phyloP scores from a whole-genome alignment of 2,797 vertebrate genomes.

The Sebastes itinus region DNA sequence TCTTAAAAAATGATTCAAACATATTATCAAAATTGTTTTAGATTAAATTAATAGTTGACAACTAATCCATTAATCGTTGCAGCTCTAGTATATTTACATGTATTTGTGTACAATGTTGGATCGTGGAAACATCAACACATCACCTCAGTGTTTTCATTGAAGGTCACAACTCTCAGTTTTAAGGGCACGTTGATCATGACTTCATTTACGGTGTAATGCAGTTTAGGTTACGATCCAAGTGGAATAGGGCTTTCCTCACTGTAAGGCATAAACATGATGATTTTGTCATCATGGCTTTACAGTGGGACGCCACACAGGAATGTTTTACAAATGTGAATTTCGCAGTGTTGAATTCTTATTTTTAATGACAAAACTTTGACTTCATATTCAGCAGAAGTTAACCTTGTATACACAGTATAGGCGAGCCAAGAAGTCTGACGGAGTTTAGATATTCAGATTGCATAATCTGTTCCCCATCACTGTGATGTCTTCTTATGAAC shows the following conservation, averaged over 20 bases:
- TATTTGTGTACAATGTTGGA: slow-evolving; percentile 5
- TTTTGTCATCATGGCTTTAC: not conserved
- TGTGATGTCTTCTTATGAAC: slow-evolving; percentile 60
- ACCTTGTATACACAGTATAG: not conserved
- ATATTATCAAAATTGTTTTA: too few relatives aligned
- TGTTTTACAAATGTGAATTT: slow-evolving; percentile 18
- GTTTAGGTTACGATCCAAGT: not conserved
- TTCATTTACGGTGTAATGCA: not conserved
- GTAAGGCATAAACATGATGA: not conserved
- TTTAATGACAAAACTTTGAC: not conserved
- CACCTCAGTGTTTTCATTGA: not conserved
- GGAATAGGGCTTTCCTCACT: not conserved
- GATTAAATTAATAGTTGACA: too few relatives aligned
- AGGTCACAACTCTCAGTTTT: not conserved
- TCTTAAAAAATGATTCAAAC: too few relatives aligned
- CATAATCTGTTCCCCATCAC: slow-evolving; percentile 52
- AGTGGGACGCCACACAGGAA: not conserved
- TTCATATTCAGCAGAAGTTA: slow-evolving; percentile 18
- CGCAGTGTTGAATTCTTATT: not conserved
- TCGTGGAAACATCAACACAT: not conserved
- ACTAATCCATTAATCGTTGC: too few relatives aligned
- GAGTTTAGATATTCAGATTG: slow-evolving; percentile 27
- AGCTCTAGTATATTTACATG: slow-evolving; percentile 1
- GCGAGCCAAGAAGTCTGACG: slow-evolving; percentile 46
- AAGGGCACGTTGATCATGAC: not conserved